Evolutionary conservation across 2,797 vertebrate genomes (phyloP).

Genomic region (Aeoliscus strigatus): DNA sequence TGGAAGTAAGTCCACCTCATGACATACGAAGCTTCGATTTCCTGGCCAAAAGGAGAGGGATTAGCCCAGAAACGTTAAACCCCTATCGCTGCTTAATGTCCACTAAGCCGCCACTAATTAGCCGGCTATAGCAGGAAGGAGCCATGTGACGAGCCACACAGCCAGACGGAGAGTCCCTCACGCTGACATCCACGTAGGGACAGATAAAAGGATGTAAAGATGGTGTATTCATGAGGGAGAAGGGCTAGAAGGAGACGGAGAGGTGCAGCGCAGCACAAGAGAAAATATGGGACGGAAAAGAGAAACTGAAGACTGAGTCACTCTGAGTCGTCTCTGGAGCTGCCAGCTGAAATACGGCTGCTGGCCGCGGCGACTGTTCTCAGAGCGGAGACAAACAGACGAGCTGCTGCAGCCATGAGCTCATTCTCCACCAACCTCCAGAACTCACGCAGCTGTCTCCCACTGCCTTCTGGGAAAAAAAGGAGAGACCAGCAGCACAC

Average conservation of each 20-base stretch:
- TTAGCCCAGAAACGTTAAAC: constrained; percentile 74
- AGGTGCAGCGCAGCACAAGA: constrained; percentile 1
- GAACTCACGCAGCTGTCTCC: constrained; percentile 21
- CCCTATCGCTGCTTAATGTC: constrained; percentile 69
- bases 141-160: constrained; percentile 53
- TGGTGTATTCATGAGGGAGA: constrained; percentile 17
- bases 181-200: constrained; percentile 8
- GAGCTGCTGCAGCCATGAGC: constrained; percentile 33
- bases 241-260: constrained; percentile 2
- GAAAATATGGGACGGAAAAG: not conserved
- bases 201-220: constrained; percentile 1
- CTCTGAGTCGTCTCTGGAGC: constrained; percentile 6
- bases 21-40: constrained; percentile 59
- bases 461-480: constrained; percentile 28
- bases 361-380: constrained; percentile 17
- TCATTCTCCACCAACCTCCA: constrained; percentile 24
- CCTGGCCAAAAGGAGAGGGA: constrained; percentile 66
- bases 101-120: constrained; percentile 77
- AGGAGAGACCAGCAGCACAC: not conserved
- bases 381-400: constrained; percentile 8
- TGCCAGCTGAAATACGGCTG: constrained; percentile 31
- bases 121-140: constrained; percentile 43
- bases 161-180: constrained; percentile 28
- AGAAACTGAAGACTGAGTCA: constrained; percentile 18
- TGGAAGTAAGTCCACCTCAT: constrained; percentile 63